These are phyloP conservation scores for Siniperca knerii DNA, from an alignment of 2,113 vertebrate genomes.

Conservation along the genomic window DNA sequence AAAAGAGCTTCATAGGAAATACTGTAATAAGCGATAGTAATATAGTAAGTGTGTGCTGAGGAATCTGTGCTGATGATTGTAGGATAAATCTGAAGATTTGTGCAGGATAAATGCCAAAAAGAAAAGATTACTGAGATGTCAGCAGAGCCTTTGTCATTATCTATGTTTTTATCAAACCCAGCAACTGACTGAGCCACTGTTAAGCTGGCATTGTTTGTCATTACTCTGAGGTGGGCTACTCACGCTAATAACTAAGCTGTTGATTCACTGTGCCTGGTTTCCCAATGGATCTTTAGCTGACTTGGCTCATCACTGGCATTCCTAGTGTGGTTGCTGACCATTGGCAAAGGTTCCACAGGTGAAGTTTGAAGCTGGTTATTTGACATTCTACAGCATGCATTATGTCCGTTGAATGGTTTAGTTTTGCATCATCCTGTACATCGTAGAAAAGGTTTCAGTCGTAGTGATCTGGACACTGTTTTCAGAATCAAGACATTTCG, in stretches of 20 bases:
- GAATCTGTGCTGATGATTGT: background rate
- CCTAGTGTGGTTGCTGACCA: slow-evolving; percentile 7
- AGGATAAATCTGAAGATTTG: background rate
- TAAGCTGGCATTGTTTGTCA: background rate
- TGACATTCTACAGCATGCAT: background rate
- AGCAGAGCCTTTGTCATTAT: background rate
- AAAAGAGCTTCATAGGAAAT: slow-evolving; percentile 23
- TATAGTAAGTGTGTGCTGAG: background rate
- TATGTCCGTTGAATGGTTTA: background rate
- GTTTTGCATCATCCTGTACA: background rate
- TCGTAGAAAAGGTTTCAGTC: no score
- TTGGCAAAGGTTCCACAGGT: slow-evolving; percentile 9
- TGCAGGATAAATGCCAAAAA: slow-evolving; percentile 14
- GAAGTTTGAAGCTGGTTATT: background rate
- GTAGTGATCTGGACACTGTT: no score
- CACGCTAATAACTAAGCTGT: background rate
- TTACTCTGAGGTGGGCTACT: slow-evolving; percentile 8
- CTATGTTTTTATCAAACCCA: slow-evolving; percentile 6
- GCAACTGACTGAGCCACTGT: background rate
- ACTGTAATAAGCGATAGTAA: background rate
- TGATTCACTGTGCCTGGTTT: slow-evolving; percentile 8
- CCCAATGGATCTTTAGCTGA: slow-evolving; percentile 20
- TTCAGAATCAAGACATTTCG: no score
- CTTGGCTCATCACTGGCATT: slow-evolving; percentile 26
- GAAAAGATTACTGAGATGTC: slow-evolving; percentile 4